Evolutionary conservation across 2,888 invertebrate genomes (phyloP).

Genomic region (Tineola bisselliella): DNA sequence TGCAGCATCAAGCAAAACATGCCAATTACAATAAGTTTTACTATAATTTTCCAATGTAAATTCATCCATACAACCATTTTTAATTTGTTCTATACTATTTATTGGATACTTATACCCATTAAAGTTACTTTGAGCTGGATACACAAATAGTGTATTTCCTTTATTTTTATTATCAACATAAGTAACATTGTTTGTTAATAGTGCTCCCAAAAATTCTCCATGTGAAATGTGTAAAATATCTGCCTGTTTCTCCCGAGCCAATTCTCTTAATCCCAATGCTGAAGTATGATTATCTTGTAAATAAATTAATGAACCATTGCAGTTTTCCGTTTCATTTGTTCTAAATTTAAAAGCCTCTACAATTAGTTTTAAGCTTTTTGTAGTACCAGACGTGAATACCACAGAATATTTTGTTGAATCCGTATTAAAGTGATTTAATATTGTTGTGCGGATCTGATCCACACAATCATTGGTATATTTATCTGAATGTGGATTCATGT

Average conservation of each 20-base stretch:
- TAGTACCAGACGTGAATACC: constrained; percentile 95
- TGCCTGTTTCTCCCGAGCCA: constrained; percentile 68
- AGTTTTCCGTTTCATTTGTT: constrained; percentile 25
- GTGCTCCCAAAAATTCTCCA: constrained; percentile 60
- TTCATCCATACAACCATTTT: constrained; percentile 65
- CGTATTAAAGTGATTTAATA: constrained; percentile 88
- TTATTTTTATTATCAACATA: constrained; percentile 22
- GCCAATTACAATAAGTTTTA: constrained; percentile 68
- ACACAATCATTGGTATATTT: constrained; percentile 83
- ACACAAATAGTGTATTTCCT: constrained; percentile 74
- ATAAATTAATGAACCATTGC: constrained; percentile 77
- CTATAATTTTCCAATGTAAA: constrained; percentile 41
- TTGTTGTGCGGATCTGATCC: constrained; percentile 83
- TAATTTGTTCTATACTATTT: constrained; percentile 72
- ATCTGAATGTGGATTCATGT: constrained; percentile 93
- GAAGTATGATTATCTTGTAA: constrained; percentile 95
- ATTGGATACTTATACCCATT: constrained; percentile 91
- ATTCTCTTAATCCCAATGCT: constrained; percentile 89
- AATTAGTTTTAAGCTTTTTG: constrained; percentile 83
- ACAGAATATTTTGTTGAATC: constrained; percentile 82
- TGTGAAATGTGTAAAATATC: constrained; percentile 68
- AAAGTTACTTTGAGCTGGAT: constrained; percentile 95
- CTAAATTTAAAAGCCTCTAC: constrained; percentile 82
- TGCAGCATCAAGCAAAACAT: constrained; percentile 87
- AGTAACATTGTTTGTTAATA: constrained; percentile 20